Conservation (phyloP, 2,888 invertebrate species). For the Phaedon cochleariae region DNA sequence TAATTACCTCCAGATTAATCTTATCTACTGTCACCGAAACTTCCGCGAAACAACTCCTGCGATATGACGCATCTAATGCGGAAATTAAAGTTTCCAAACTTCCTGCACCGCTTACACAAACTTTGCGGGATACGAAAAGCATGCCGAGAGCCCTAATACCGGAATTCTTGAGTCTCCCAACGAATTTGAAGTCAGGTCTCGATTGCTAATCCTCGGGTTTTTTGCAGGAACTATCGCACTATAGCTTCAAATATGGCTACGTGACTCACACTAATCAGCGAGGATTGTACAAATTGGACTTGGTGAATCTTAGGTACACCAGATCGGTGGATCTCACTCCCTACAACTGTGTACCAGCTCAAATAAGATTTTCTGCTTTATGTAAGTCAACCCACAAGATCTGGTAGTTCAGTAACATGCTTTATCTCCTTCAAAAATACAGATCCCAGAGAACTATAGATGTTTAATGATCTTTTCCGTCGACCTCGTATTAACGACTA, state of each 20-base stretch:
- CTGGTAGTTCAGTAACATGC: not conserved
- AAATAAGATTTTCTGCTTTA: conserved; percentile 74
- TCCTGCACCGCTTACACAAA: conserved; percentile 7
- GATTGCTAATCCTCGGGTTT: not conserved
- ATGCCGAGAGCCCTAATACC: no score
- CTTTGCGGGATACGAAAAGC: not conserved
- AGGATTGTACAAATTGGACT: conserved; percentile 76
- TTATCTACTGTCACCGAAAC: conserved; percentile 21
- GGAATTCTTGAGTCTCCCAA: not conserved
- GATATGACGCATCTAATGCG: conserved; percentile 8
- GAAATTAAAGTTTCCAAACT: conserved; percentile 1
- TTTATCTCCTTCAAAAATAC: no score
- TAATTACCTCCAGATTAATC: conserved; percentile 20
- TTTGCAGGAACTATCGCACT: conserved; percentile 64
- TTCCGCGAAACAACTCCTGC: conserved; percentile 14
- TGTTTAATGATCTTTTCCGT: no score
- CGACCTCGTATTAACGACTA: no score
- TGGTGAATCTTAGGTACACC: conserved; percentile 75
- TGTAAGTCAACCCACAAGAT: conserved; percentile 65
- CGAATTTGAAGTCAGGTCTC: not conserved
- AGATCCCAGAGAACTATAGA: no score
- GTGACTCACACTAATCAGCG: conserved; percentile 77
- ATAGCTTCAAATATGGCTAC: conserved; percentile 75
- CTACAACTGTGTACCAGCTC: conserved; percentile 76
- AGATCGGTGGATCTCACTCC: conserved; percentile 75